These are phyloP conservation scores for Hemiprocne comata DNA, from an alignment of 2,113 vertebrate species.

Conservation along the genomic window DNA sequence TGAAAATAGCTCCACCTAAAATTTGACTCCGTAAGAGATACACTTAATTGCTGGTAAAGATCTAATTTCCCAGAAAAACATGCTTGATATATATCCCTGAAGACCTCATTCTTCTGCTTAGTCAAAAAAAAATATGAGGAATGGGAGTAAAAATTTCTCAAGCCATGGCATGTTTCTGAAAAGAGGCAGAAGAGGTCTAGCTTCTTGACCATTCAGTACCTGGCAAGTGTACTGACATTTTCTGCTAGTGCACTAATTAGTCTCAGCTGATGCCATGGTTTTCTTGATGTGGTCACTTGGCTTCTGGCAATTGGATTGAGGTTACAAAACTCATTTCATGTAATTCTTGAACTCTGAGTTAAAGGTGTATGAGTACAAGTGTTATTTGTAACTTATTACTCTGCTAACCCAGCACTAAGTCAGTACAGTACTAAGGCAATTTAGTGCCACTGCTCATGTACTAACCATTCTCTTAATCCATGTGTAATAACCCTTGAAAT, in stretches of 20 bases:
- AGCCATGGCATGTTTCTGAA: not conserved
- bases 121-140: not conserved
- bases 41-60: not conserved
- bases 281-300: not conserved
- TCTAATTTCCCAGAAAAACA: not conserved
- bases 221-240: not conserved
- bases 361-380: not conserved
- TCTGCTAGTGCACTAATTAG: not conserved
- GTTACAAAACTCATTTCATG: conserved; percentile 16
- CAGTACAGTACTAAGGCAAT: not conserved
- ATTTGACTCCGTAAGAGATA: not conserved
- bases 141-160: not conserved
- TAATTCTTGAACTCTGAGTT: conserved; percentile 32
- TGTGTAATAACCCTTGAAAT: not conserved
- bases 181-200: not conserved
- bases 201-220: not conserved
- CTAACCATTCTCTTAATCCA: not conserved
- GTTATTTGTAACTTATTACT: conserved; percentile 8
- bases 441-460: not conserved
- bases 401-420: not conserved
- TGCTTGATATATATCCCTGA: not conserved
- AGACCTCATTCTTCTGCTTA: not conserved
- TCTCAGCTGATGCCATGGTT: not conserved
- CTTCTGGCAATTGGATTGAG: not conserved
- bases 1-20: not conserved